Evolutionary conservation across 1,140 invertebrate species (phyloP), one percentile per base, ranked within the genome.

Genomic region (Aphaenogaster rudis): DNA sequence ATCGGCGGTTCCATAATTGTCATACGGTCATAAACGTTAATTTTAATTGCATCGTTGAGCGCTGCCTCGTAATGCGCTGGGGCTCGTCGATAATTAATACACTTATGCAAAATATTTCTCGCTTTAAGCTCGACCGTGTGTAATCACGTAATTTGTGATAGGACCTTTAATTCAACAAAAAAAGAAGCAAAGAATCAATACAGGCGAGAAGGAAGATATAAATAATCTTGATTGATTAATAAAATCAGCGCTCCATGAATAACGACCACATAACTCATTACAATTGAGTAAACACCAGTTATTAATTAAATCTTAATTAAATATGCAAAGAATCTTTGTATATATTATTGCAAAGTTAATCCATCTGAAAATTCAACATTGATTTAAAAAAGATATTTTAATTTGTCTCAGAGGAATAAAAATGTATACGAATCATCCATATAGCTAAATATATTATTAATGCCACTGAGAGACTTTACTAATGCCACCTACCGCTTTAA

Each of bases 361-460:
- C 3, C 36, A 28, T n/a, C 2, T 28, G 13, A 50, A 69, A 54
- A 50, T 66, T 48, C 13, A n/a, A 42, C 13, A 21, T 28, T 48
- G 8, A 81, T 48, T 15, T 9, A 8, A 39, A 36, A 39, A 61
- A 84, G 17, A 39, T 39, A 45, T 50, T 15, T 45, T 42, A 69
- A 52, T 54, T 71, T 42, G 42, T 54, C 4, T 71, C n/a, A 21
- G 50, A 63, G 7, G 1, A 57, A 11, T 15, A 57, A 63, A 63
- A 57, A 21, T 54, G 4, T 39, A 28, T n/a, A 3, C 33, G 11
- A 64, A 79, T 85, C 17, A 88, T 66, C 15, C 21, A 59, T 17
- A 13, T n/a, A n/a, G 11, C 3, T n/a, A 17, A 59, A 36, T 50
- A 63, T 76, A 76, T 88, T 66, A 89, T 81, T 74, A 89, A 90